Evolutionary conservation across 1,140 invertebrate genomes (phyloP), one percentile per base, ranked within the genome.

Genomic region (Neodiprion virginianus): DNA sequence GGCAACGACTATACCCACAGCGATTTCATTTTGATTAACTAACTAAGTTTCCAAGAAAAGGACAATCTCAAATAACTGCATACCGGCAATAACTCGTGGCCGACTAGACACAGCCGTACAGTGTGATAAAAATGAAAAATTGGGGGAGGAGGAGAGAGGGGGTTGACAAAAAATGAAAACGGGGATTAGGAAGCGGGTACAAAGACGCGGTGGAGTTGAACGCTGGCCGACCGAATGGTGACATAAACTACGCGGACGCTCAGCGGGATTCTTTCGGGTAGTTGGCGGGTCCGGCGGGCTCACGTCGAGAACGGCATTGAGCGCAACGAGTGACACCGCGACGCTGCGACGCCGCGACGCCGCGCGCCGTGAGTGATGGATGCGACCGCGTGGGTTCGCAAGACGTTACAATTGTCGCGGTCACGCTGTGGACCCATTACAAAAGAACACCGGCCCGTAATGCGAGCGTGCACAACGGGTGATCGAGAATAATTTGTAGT

Each of bases 401-500:
- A 12, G 53, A 61, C 53, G n/a, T 61, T 61, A 61, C 53, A 61
- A 61, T 61, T 61, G 53, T 8, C 53, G n/a, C 53, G 53, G 53
- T 61, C 53, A 61, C 53, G 53, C 5, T 61, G 53, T 61, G 53
- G 53, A 61, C 53, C 53, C 11, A 14, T 61, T 14, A 40, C n/a
- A 17, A 17, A 61, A 8, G n/a, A 8, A 61, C 53, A 61, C 53
- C 7, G 53, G n/a, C 53, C 53, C 53, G 53, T 61, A 61, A 12
- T 8, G 53, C 53, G 8, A 61, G 53, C 53, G 5, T 61, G 53
- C 53, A 61, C 53, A 61, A 61, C 53, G 53, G 53, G 53, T 61
- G 53, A 61, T 61, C 53, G 53, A 61, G 53, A 61, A 61, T 61
- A 61, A 61, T 61, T 61, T 61, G 53, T 61, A 8, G 8, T 61